phyloP scores from a whole-genome alignment of 2,888 invertebrate genomes.

The Caenorhabditis sulstoni region DNA sequence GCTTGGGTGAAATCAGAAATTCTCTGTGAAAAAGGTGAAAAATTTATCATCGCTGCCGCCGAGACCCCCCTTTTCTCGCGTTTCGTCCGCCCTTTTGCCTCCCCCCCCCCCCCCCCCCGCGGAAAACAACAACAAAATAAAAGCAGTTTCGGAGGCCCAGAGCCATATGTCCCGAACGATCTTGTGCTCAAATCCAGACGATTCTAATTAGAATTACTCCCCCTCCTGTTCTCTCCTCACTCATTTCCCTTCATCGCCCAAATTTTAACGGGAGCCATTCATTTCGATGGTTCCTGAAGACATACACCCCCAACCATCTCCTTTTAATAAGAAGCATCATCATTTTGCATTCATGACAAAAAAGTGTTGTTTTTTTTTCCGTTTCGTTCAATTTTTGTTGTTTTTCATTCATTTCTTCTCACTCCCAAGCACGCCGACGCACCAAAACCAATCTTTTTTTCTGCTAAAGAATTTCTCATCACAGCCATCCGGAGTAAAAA shows the following conservation, averaged over 20 bases:
- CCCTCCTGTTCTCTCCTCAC: neutral
- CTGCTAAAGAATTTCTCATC: too few species aligned
- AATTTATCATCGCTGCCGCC: neutral
- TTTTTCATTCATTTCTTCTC: neutral
- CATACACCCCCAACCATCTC: neutral
- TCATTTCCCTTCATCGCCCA: constrained; percentile 32
- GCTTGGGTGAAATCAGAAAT: constrained; percentile 10
- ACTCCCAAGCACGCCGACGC: too few species aligned
- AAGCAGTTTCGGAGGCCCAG: constrained; percentile 5
- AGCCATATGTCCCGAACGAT: constrained; percentile 52
- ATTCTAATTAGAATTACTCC: constrained; percentile 50
- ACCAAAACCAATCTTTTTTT: constrained; percentile 3
- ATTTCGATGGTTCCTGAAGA: too few species aligned
- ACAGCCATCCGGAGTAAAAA: too few species aligned
- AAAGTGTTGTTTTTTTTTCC: constrained; percentile 6
- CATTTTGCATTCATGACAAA: constrained; percentile 10
- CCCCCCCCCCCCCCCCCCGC: too few species aligned
- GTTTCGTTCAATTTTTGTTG: neutral
- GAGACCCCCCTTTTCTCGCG: neutral
- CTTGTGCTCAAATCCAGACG: constrained; percentile 45
- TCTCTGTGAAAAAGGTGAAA: constrained; percentile 14
- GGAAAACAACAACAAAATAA: constrained; percentile 26
- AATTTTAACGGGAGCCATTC: too few species aligned
- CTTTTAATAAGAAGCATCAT: too few species aligned
- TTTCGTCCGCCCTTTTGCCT: neutral